Evolutionary conservation across 2,888 invertebrate species (phyloP).

Genomic region (Tuta absoluta): DNA sequence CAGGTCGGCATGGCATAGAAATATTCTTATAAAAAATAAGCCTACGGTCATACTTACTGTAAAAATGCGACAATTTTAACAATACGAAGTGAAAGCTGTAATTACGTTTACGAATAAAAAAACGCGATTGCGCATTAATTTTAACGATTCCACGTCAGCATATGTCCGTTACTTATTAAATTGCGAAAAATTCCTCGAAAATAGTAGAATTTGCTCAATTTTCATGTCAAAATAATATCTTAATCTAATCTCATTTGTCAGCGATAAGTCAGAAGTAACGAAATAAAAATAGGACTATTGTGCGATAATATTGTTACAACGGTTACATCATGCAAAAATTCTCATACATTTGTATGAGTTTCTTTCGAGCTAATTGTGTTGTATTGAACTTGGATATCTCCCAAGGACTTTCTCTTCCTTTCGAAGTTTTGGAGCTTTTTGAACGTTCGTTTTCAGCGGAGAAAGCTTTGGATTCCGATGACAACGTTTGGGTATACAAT

Average conservation of each 20-base stretch:
- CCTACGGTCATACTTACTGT: neutral
- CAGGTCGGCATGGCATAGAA: no score
- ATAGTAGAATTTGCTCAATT: neutral
- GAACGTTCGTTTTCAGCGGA: neutral
- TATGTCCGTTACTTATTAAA: neutral
- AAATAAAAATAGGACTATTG: constrained; percentile 6
- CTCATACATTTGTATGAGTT: constrained; percentile 7
- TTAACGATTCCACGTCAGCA: constrained; percentile 5
- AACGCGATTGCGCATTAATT: neutral
- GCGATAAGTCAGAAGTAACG: neutral
- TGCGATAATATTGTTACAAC: neutral
- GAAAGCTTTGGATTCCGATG: neutral
- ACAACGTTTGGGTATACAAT: neutral
- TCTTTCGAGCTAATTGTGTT: neutral
- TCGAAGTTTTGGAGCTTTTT: constrained; percentile 14
- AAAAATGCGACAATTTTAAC: neutral
- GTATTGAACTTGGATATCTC: constrained; percentile 1
- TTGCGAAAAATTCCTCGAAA: neutral
- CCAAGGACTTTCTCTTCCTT: constrained; percentile 18
- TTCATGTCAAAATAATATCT: constrained; percentile 1
- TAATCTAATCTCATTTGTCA: neutral
- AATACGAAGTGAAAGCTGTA: neutral
- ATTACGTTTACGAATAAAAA: neutral
- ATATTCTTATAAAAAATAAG: no score
- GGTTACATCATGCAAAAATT: constrained; percentile 7